Base-by-base conservation (phyloP, 2,797 vertebrate genomes). In the Parauchenoglanis punctatus region DNA sequence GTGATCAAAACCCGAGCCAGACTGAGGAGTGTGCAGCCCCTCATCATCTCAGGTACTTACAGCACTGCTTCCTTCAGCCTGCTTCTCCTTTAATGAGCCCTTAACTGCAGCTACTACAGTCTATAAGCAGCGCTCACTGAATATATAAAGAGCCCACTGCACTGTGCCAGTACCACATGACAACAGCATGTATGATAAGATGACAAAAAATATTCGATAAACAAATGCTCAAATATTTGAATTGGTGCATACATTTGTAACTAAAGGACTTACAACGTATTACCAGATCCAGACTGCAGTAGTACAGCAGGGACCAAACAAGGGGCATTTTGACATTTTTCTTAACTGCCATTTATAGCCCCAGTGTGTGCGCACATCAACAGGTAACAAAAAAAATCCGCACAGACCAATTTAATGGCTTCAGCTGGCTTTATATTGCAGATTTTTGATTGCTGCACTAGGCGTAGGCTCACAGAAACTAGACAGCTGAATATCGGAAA, bases 1-100 rank as follows among this genome's bases (percentile, higher is more conserved):
- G 81, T 28, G 81, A 87, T 88, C 81, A 77, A 87, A 89, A 87
- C 87, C 40, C 58, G 23, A 63, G 85, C 83, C 76, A 59, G 80
- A 84, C 78, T 23, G 31, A 84, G 85, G 67, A 84, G 63, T 72
- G 68, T 81, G 70, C 52, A 58, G 83, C 85, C 84, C 65, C 59
- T 70, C 20, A 15, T 61, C 58, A 63, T 63, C 59, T 63, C 80
- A 4, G 40, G 59, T 44, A 63, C 76, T 78, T 31, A 56, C 10
- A 78, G 28, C 54, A 20, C 58, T 63, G 23, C 77, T 80, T 59
- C 31, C 31, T 59, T 80, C 77, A 59, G 77, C 40, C 56, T 40
- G 77, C 77, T 67, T 85, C 87, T 81, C 76, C 77, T 86, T 86
- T 89, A 91, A 91, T 85, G 83, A 88, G 83, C 85, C 44, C 40